Conservation (phyloP, 2,113 vertebrate species). For the Tympanuchus pallidicinctus region DNA sequence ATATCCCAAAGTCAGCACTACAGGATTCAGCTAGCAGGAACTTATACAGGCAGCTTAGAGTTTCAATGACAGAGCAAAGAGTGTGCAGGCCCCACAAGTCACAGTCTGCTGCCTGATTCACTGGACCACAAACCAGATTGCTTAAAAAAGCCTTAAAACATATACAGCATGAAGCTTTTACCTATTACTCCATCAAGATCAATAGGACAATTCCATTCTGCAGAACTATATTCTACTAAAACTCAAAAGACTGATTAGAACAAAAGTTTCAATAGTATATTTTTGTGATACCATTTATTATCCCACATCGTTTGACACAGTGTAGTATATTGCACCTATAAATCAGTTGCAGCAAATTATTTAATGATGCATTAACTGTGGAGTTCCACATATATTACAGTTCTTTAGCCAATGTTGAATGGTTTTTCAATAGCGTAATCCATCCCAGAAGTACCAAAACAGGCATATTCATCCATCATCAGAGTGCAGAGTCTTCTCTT, state of each 20-base stretch:
- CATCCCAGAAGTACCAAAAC: slow-evolving; percentile 64
- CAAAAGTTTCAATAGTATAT: slow-evolving; percentile 63
- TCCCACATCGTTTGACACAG: slow-evolving; percentile 59
- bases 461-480: slow-evolving; percentile 70
- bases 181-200: not conserved
- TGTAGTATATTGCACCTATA: slow-evolving; percentile 72
- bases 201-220: slow-evolving; percentile 13
- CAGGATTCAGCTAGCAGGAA: not conserved
- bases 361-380: slow-evolving; percentile 78
- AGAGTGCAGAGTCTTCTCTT: slow-evolving; percentile 28
- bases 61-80: slow-evolving; percentile 47
- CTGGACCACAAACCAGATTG: not conserved
- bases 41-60: not conserved
- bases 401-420: slow-evolving; percentile 66
- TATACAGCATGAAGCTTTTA: slow-evolving; percentile 20
- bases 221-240: slow-evolving; percentile 52
- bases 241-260: slow-evolving; percentile 66
- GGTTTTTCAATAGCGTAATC: slow-evolving; percentile 76
- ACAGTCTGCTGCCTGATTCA: not conserved
- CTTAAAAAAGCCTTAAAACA: slow-evolving; percentile 41
- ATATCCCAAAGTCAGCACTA: not conserved
- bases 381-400: slow-evolving; percentile 71
- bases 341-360: slow-evolving; percentile 76
- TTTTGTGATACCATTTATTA: slow-evolving; percentile 74
- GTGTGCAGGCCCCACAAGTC: not conserved